A percentile compares a stretch with the other conserved stretches of the same genome.
phyloP scores from a whole-genome alignment of 2,888 invertebrate species.

The Metalampra italica region DNA sequence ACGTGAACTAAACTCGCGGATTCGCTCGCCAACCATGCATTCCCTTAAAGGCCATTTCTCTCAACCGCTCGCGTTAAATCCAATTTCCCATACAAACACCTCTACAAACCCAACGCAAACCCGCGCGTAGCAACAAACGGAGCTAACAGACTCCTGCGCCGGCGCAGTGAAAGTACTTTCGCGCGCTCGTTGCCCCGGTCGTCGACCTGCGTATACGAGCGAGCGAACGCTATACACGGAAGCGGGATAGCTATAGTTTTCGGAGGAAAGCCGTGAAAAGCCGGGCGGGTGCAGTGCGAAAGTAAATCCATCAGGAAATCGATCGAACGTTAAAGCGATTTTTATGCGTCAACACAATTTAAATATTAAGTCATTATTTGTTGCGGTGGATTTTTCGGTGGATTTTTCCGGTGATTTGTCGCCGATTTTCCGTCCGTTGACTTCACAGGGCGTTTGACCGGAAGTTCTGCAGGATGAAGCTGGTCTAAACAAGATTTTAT shows the following conservation, averaged over 20 bases:
- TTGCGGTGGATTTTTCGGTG: neutral
- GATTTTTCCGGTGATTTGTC: neutral
- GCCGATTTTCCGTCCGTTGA: neutral
- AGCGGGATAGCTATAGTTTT: slow-evolving; percentile 51
- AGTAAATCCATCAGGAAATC: slow-evolving; percentile 67
- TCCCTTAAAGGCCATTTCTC: slow-evolving; percentile 49
- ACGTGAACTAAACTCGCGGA: slow-evolving; percentile 36
- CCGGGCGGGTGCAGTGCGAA: slow-evolving; percentile 51
- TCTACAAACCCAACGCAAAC: slow-evolving; percentile 50
- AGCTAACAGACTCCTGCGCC: slow-evolving; percentile 61
- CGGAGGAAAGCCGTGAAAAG: slow-evolving; percentile 67
- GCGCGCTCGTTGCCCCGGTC: slow-evolving; percentile 75
- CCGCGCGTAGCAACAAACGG: slow-evolving; percentile 42
- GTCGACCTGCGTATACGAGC: slow-evolving; percentile 55
- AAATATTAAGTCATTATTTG: slow-evolving; percentile 39
- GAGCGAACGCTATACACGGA: slow-evolving; percentile 34
- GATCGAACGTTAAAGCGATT: slow-evolving; percentile 55
- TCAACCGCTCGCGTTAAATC: slow-evolving; percentile 36
- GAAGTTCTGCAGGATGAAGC: neutral
- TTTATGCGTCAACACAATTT: slow-evolving; percentile 46
- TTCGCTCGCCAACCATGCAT: slow-evolving; percentile 25
- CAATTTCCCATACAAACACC: slow-evolving; percentile 34
- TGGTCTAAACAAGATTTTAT: neutral
- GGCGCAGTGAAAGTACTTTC: slow-evolving; percentile 77
- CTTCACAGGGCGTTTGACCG: neutral